Evolutionary conservation across 2,113 vertebrate genomes (phyloP).

Genomic region (Coturnix japonica): DNA sequence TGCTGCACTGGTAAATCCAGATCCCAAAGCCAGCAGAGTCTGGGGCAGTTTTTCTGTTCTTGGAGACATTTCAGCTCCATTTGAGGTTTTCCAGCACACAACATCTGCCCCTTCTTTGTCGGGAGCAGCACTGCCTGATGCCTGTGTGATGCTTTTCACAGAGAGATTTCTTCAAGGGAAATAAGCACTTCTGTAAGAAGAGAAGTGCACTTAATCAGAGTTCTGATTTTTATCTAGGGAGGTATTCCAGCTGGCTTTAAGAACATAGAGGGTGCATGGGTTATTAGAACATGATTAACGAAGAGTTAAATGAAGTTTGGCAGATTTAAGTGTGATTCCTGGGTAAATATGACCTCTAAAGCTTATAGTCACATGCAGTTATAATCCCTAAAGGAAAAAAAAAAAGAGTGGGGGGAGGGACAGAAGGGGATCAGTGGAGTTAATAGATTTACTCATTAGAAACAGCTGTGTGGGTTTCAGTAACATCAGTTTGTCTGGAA

Average conservation of each 20-base stretch:
- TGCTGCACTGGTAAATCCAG: accelerated
- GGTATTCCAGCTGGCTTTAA: constrained; percentile 10
- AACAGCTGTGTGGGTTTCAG: not conserved
- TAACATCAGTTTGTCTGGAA: not conserved
- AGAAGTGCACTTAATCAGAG: not conserved
- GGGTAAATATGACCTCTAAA: constrained; percentile 61
- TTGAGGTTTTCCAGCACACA: not conserved
- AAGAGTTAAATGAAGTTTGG: constrained; percentile 46
- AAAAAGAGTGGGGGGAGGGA: not conserved
- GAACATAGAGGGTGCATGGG: not conserved
- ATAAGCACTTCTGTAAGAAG: not conserved
- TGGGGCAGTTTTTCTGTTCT: accelerated
- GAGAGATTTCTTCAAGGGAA: not conserved
- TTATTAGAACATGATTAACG: constrained; percentile 57
- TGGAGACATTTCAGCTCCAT: not conserved
- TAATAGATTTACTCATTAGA: not conserved
- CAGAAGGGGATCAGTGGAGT: not conserved
- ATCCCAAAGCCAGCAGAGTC: not conserved
- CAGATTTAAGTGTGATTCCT: constrained; percentile 54
- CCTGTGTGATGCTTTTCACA: not conserved
- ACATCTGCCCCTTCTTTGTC: not conserved
- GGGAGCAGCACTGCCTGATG: not conserved
- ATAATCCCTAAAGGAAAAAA: constrained; percentile 26
- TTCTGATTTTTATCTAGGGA: constrained; percentile 18
- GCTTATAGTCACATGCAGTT: constrained; percentile 18